A percentile compares a stretch with the other conserved stretches of the same genome.
phyloP scores from a whole-genome alignment of 2,113 vertebrate species.

The Pelvicachromis taeniatus region DNA sequence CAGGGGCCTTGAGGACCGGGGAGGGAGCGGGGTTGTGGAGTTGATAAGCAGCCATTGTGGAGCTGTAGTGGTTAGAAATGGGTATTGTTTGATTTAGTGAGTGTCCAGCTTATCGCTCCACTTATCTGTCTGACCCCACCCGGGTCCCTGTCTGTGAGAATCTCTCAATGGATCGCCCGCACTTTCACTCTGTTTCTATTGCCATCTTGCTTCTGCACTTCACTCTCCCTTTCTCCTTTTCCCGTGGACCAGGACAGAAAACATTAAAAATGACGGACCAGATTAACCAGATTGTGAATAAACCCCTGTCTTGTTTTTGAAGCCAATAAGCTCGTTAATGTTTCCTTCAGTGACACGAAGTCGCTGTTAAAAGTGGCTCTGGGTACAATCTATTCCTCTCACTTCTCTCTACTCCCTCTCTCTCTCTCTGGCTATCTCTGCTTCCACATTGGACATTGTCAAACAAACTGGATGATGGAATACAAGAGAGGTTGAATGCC shows the following conservation, averaged over 20 bases:
- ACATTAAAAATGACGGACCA: slow-evolving; percentile 43
- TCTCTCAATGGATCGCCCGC: slow-evolving; percentile 38
- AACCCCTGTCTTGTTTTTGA: slow-evolving; percentile 46
- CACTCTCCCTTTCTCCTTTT: not conserved
- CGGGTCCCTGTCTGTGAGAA: slow-evolving; percentile 45
- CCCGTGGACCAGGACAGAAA: slow-evolving; percentile 8
- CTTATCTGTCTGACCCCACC: slow-evolving; percentile 63
- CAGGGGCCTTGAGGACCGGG: slow-evolving; percentile 1
- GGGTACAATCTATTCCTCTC: not conserved
- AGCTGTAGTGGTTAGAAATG: slow-evolving; percentile 65
- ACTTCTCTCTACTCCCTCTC: not conserved
- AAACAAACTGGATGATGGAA: slow-evolving; percentile 56
- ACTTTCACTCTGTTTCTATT: not conserved
- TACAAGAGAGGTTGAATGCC: slow-evolving; percentile 34
- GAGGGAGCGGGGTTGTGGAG: not conserved
- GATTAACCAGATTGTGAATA: slow-evolving; percentile 56
- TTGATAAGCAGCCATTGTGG: slow-evolving; percentile 59
- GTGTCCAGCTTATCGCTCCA: slow-evolving; percentile 60
- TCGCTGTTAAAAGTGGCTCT: slow-evolving; percentile 10
- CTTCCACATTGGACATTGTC: slow-evolving; percentile 47
- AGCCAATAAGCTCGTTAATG: slow-evolving; percentile 30
- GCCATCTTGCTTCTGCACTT: not conserved
- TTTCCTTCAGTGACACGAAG: slow-evolving; percentile 15
- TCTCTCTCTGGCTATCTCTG: not conserved
- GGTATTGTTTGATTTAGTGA: slow-evolving; percentile 67